Percentiles rank a stretch among this genome's conserved stretches.
phyloP scores from a whole-genome alignment of 2,797 vertebrate genomes.

The Rhinichthys osculus region DNA sequence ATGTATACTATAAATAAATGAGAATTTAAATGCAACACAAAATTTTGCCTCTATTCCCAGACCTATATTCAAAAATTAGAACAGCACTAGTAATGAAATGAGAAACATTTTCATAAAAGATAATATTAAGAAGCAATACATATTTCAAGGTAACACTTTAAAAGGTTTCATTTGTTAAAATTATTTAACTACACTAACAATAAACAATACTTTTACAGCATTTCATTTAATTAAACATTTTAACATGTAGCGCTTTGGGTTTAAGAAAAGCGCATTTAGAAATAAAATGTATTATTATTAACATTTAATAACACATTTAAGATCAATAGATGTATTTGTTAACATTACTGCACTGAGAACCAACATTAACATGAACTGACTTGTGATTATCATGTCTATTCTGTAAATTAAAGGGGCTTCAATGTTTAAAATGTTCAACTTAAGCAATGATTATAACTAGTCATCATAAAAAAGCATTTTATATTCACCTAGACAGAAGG shows the following conservation, averaged over 20 bases:
- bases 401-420: not conserved
- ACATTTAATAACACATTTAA: not conserved
- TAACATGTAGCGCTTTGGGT: too few relatives aligned
- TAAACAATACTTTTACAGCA: not conserved
- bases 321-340: not conserved
- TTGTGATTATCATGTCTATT: not conserved
- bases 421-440: not conserved
- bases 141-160: not conserved
- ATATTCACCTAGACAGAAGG: not conserved
- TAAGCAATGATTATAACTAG: not conserved
- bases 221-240: not conserved
- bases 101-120: not conserved
- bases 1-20: not conserved
- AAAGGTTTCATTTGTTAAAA: not conserved
- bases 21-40: not conserved
- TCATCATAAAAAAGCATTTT: not conserved
- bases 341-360: not conserved
- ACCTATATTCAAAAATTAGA: not conserved
- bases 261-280: too few relatives aligned
- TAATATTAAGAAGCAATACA: not conserved
- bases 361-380: not conserved
- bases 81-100: not conserved
- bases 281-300: too few relatives aligned
- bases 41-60: not conserved
- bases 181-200: not conserved